A percentile compares a stretch with the other conserved stretches of the same genome.
phyloP scores from a whole-genome alignment of 30 jellyfish, hydroid and myxozoan genomes.

The Catostylus mosaicus region DNA sequence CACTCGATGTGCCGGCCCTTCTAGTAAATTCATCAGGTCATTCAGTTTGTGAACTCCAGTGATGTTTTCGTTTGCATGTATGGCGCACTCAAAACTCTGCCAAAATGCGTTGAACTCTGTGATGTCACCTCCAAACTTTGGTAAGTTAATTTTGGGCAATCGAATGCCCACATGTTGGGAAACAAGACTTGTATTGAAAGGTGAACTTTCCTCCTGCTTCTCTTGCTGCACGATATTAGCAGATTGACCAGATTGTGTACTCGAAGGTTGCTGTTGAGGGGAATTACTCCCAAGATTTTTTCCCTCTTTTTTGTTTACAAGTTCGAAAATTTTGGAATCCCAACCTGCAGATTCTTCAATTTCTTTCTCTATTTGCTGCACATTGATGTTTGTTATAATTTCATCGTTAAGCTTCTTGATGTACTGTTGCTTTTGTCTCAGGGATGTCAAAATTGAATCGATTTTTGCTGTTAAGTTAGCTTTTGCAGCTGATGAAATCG shows the following conservation, averaged over 20 bases:
- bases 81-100: not conserved
- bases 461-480: conserved; percentile 22
- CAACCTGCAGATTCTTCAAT: conserved; percentile 25
- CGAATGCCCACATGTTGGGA: not conserved
- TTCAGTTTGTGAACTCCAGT: not conserved
- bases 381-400: not conserved
- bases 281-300: not conserved
- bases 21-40: not conserved
- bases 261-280: not conserved
- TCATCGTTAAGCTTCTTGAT: conserved; percentile 31
- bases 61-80: not conserved
- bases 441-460: conserved; percentile 28
- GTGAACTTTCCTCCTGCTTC: not conserved
- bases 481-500: not conserved
- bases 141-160: not conserved
- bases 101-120: not conserved
- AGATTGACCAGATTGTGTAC: not conserved
- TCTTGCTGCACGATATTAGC: not conserved
- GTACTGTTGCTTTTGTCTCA: conserved; percentile 11
- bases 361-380: conserved; percentile 15
- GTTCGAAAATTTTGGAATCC: conserved; percentile 14
- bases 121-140: not conserved
- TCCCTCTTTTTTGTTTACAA: conserved; percentile 7
- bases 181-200: no score
- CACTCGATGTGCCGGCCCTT: conserved; percentile 2